Evolutionary conservation across 2,113 vertebrate species (phyloP).

Genomic region (Struthidea cinerea): DNA sequence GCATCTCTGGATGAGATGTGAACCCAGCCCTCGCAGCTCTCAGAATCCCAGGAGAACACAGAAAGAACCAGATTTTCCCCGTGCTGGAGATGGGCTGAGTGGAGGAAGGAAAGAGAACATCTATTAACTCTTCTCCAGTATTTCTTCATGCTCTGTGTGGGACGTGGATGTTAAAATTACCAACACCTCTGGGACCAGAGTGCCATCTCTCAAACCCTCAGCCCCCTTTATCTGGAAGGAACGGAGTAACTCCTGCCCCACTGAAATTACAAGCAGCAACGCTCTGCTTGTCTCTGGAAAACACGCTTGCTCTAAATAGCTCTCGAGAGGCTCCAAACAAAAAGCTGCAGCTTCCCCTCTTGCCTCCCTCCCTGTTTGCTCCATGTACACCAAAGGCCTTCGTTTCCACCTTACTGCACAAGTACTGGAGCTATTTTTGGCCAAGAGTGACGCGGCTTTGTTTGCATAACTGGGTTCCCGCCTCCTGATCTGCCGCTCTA

Average conservation of each 20-base stretch:
- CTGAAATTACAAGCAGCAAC: not conserved
- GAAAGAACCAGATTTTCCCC: rapidly evolving
- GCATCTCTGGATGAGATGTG: not conserved
- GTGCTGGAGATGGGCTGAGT: not conserved
- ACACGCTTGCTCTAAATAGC: not conserved
- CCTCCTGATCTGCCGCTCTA: slow-evolving; percentile 45
- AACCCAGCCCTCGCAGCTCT: not conserved
- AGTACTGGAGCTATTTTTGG: slow-evolving; percentile 48
- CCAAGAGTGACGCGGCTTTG: slow-evolving; percentile 22
- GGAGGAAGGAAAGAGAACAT: not conserved
- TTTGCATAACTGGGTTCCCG: slow-evolving; percentile 62
- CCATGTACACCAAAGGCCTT: not conserved
- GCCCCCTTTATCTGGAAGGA: not conserved
- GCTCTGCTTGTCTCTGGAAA: not conserved
- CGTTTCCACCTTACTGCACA: slow-evolving; percentile 47
- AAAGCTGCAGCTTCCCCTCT: slow-evolving; percentile 2
- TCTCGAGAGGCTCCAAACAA: not conserved
- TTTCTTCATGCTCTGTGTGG: not conserved
- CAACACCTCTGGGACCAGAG: not conserved
- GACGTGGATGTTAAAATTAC: not conserved
- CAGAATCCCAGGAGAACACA: not conserved
- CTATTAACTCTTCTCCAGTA: not conserved
- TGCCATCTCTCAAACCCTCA: not conserved
- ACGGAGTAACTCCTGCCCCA: not conserved
- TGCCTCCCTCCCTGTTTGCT: not conserved